A percentile compares a stretch with the other conserved stretches of the same genome.
These are phyloP conservation scores for Setipinna tenuifilis DNA, from an alignment of 2,797 vertebrate species.

Conservation along the genomic window DNA sequence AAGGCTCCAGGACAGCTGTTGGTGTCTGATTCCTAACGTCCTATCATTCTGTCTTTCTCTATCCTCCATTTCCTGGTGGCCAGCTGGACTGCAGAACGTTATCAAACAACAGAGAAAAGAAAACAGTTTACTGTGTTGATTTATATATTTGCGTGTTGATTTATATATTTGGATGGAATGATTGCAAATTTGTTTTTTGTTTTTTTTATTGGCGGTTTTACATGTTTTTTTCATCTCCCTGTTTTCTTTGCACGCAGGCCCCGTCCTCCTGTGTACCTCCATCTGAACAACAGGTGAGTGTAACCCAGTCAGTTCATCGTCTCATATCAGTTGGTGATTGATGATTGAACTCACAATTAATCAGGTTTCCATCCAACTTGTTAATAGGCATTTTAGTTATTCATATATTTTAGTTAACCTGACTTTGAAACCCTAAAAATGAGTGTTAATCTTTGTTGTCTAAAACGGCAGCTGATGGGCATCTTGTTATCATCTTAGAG, in stretches of 20 bases:
- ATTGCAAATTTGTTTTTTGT: too few relatives aligned
- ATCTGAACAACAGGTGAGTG: not conserved
- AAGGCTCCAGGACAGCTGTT: constrained; percentile 8
- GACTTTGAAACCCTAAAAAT: too few relatives aligned
- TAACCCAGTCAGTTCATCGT: not conserved
- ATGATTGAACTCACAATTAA: too few relatives aligned
- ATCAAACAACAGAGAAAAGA: not conserved
- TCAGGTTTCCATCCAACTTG: too few relatives aligned
- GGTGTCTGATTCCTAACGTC: not conserved
- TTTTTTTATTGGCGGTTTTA: not conserved
- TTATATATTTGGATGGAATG: not conserved
- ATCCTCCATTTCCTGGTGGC: not conserved
- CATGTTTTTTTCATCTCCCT: not conserved
- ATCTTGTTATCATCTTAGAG: too few relatives aligned
- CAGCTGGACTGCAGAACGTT: not conserved
- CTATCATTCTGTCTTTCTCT: not conserved
- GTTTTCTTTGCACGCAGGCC: not conserved
- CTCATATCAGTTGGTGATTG: not conserved
- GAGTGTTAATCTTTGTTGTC: too few relatives aligned
- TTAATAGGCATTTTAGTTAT: too few relatives aligned
- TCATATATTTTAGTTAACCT: too few relatives aligned
- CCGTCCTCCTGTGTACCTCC: not conserved
- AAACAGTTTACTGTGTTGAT: not conserved
- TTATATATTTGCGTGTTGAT: not conserved
- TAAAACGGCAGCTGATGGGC: too few relatives aligned